phyloP scores from a whole-genome alignment of 2,113 vertebrate genomes.

The Eubucco bourcierii region DNA sequence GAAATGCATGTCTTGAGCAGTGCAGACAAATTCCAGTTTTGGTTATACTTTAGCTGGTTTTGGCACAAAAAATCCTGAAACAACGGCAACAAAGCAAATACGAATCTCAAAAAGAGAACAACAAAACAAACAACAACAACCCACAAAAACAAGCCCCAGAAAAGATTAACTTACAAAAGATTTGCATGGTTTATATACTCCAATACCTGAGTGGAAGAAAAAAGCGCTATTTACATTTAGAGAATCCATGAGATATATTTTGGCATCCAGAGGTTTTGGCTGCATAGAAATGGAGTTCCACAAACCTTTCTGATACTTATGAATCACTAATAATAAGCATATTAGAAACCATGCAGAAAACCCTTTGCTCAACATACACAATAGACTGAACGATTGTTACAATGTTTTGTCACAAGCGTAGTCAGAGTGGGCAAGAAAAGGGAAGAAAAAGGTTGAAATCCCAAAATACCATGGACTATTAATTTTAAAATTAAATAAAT shows the following conservation, averaged over 20 bases:
- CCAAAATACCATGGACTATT: neutral
- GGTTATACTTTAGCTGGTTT: neutral
- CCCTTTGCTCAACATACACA: neutral
- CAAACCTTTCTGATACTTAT: neutral
- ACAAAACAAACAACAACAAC: neutral
- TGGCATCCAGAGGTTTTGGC: neutral
- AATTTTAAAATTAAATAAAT: neutral
- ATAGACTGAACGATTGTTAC: neutral
- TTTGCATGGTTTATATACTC: neutral
- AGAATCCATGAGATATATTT: neutral
- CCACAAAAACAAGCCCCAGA: neutral
- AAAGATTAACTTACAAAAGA: neutral
- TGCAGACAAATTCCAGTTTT: neutral
- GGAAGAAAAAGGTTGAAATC: neutral
- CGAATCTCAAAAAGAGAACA: too few relatives aligned
- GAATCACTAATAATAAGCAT: neutral
- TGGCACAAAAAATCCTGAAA: neutral
- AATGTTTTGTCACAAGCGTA: neutral
- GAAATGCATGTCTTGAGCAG: neutral
- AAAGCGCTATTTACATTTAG: neutral
- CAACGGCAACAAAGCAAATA: too few relatives aligned
- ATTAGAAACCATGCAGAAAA: neutral
- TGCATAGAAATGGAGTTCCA: neutral
- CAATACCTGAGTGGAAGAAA: neutral
- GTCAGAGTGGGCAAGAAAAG: neutral